Percentiles rank a stretch among this genome's conserved stretches.
Conservation (phyloP, 2,113 vertebrate species). For the Ictidomys tridecemlineatus region DNA sequence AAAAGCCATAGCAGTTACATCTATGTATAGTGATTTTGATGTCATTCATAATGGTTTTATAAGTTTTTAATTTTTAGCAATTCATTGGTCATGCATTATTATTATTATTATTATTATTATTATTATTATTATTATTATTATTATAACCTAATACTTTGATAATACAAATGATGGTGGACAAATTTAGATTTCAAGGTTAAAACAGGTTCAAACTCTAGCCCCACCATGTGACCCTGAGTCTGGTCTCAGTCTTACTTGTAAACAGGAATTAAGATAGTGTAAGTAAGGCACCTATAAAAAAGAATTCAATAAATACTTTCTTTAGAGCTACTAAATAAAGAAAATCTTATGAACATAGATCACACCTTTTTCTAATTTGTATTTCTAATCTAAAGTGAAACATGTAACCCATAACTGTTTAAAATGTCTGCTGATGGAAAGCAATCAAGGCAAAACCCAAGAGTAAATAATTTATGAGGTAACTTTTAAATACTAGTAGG, state of each 20-base stretch:
- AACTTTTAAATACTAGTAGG: background rate
- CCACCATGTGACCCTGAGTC: background rate
- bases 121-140: background rate
- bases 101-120: background rate
- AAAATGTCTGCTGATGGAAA: constrained; percentile 8
- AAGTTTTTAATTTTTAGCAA: background rate
- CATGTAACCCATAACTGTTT: background rate
- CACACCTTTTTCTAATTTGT: background rate
- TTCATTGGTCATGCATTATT: background rate
- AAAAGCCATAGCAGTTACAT: background rate
- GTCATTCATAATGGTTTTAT: background rate
- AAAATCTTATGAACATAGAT: background rate
- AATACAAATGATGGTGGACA: background rate
- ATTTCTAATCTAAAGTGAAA: background rate
- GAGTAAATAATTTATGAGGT: background rate
- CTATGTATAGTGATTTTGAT: background rate
- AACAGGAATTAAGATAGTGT: background rate
- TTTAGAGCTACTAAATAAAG: background rate
- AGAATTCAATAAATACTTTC: background rate
- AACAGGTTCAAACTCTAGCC: background rate
- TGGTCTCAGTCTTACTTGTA: background rate
- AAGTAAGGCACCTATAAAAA: background rate
- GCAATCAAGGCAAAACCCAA: background rate
- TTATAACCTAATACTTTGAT: background rate
- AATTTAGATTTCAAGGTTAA: background rate